Conservation (phyloP, 30 jellyfish, hydroid and myxozoan species). For the Rhopilema esculentum region DNA sequence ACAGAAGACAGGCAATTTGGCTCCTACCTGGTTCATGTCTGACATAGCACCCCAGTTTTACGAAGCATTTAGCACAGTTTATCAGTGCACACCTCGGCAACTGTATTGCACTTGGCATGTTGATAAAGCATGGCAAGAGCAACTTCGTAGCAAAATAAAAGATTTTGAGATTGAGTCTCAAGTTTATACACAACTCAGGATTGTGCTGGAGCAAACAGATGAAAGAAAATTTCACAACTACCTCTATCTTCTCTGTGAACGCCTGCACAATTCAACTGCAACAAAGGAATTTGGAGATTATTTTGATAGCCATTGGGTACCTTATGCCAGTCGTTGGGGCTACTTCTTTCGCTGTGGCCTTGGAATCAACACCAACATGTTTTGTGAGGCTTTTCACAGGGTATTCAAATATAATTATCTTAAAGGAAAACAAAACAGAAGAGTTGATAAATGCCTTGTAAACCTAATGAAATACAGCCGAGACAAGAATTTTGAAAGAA, state of each 20-base stretch:
- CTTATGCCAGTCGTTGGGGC: conserved; percentile 23
- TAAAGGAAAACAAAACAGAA: conserved; percentile 41
- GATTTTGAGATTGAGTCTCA: too few relatives aligned
- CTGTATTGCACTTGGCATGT: too few relatives aligned
- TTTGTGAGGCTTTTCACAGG: conserved; percentile 64
- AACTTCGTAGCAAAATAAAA: too few relatives aligned
- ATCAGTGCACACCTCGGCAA: too few relatives aligned
- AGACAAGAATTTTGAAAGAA: too few relatives aligned
- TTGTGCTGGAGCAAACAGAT: too few relatives aligned
- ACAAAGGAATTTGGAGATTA: conserved; percentile 50
- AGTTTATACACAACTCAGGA: too few relatives aligned
- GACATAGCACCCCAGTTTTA: conserved; percentile 4
- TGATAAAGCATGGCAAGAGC: too few relatives aligned
- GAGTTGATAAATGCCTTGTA: conserved; percentile 64
- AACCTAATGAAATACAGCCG: conserved; percentile 30
- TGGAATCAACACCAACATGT: conserved; percentile 71
- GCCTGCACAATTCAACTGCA: conserved; percentile 8
- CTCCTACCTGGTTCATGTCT: conserved; percentile 3
- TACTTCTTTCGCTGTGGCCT: conserved; percentile 43
- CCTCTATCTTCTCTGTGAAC: conserved; percentile 1
- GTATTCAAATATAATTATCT: conserved; percentile 51
- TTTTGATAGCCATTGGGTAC: conserved; percentile 35
- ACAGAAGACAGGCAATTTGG: background rate
- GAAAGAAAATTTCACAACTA: background rate
- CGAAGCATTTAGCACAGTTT: background rate